Percentiles rank a stretch among this genome's conserved stretches.
These are phyloP conservation scores for Ephydatia muelleri DNA, from an alignment of 37 sponge, comb jelly and placozoan species.

Conservation along the genomic window DNA sequence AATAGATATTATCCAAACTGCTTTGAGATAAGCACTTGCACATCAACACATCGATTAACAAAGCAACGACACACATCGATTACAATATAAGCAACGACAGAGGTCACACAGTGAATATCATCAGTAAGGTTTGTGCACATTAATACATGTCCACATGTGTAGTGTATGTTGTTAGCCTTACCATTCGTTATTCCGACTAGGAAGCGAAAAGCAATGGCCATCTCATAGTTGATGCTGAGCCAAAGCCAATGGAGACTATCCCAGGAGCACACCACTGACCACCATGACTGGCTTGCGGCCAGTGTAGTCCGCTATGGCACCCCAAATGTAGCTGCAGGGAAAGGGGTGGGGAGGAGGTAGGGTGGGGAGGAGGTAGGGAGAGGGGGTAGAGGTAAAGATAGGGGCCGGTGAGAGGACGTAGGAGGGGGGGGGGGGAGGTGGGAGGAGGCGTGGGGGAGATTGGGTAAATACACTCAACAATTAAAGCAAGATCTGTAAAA, in stretches of 20 bases:
- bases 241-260: constrained; percentile 56
- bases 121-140: too few species aligned
- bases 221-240: constrained; percentile 62
- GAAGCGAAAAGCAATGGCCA: constrained; percentile 75
- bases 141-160: too few species aligned
- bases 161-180: too few species aligned
- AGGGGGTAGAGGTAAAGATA: not conserved
- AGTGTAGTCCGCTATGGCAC: constrained; percentile 63
- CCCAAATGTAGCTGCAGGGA: constrained; percentile 54
- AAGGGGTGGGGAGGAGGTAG: not conserved
- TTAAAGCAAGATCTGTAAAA: too few species aligned
- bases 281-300: constrained; percentile 74
- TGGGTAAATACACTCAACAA: too few species aligned
- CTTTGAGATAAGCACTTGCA: too few species aligned
- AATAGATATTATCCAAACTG: too few species aligned
- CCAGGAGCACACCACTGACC: constrained; percentile 35
- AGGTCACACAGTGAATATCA: too few species aligned
- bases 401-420: not conserved
- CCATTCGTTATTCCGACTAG: constrained; percentile 74
- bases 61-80: too few species aligned
- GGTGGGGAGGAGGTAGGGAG: not conserved
- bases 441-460: not conserved
- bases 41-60: too few species aligned
- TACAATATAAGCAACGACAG: too few species aligned
- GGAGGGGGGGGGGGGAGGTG: not conserved